Evolutionary conservation across 2,888 invertebrate species (phyloP), one percentile per base, ranked within the genome.

Genomic region (Ophion ventricosus): DNA sequence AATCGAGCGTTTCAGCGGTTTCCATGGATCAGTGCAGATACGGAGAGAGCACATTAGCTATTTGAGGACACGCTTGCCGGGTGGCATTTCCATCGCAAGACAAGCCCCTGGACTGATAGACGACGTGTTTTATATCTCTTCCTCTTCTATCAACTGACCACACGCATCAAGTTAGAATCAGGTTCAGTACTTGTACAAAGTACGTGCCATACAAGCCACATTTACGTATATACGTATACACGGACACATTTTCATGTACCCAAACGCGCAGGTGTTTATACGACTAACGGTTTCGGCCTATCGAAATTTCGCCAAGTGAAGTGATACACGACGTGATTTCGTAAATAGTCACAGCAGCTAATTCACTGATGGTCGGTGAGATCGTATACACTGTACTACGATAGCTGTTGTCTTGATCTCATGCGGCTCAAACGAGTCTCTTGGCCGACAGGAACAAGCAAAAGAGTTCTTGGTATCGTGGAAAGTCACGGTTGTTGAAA

Each of bases 391-490:
- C 35, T 35, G 40, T 63, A 72, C 73, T 72, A 56, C 23, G 70
- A 80, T 29, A 54, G 75, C 80, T 78, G 56, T 57, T 63, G 49
- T 67, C 72, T 63, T 49, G 57, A 8, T 61, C 74, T 40, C 80
- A 35, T 70, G 85, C 76, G 54, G 82, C 83, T 83, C 81, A 69
- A 86, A 85, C 40, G 49, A 69, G 73, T 63, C 63, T 73, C 69
- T 69, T 83, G 49, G 64, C 57, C 26, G 29, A 66, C 43, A 57
- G 26, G 70, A 74, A 25, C 59, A 61, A 29, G 23, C 23, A 25
- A 56, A 75, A 67, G 79, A 82, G 78, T 90, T 90, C 88, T 81
- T 57, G 87, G 89, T 89, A 89, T 85, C 70, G 85, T 89, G 87
- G 89, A 89, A 90, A 90, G 89, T 89, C 73, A 84, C 63, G 61